Base-by-base conservation (phyloP, 1,140 invertebrate species). In the Papilio machaon region DNA sequence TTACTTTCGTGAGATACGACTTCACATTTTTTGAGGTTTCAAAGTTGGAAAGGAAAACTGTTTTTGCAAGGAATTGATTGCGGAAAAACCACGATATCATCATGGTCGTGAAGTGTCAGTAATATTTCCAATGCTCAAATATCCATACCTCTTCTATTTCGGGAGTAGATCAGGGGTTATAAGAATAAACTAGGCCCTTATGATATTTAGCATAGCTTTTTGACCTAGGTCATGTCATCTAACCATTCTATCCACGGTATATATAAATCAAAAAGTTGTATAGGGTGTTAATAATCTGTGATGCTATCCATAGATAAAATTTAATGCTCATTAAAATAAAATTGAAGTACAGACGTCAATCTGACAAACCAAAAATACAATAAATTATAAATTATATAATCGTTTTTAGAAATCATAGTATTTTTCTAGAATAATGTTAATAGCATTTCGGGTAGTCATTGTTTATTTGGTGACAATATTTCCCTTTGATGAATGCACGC, bases 401-500 rank as follows among this genome's bases (percentile, higher is more conserved):
- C 30, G 15, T 35, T 23, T 77, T 54, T 9, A 54, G 38, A 77
- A 52, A 75, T 30, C 10, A 49, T 23, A 52, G 19, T 9, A 75
- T n/a, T 23, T 47, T 47, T 15, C 17, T 52, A 30, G 3, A 49
- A 49, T 78, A 43, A 43, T 43, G 30, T 79, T 64, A 79, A 67
- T 64, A 58, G 58, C 54, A n/a, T 19, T 58, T 17, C 43, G 38
- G 11, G 9, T 46, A 46, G 38, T 64, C 43, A 79, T 81, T 30
- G 67, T 80, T 73, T 76, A 83, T 10, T 19, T 85, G 11, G 38
- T 83, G 46, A 52, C 52, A 5, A 76, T 70, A 10, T 74, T 46
- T 81, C 79, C 70, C 76, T 74, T 64, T 43, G 30, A 79, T 78
- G 46, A 64, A 54, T 87, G 85, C 52, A 2, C 52, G 7, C 73